These are phyloP conservation scores for Xanthorhoe designata DNA, from an alignment of 2,888 invertebrate species.

Conservation along the genomic window DNA sequence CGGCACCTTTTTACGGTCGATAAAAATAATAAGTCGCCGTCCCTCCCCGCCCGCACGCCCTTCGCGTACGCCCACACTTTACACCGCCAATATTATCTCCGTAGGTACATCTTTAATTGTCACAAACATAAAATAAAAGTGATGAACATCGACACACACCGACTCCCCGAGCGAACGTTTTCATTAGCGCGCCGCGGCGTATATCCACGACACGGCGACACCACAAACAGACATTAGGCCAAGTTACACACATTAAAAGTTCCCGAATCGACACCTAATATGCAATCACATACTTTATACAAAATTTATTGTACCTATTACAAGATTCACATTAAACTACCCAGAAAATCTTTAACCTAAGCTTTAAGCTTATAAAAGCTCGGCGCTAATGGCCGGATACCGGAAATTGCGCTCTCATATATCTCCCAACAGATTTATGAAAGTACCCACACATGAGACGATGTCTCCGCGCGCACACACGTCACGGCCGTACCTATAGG, in stretches of 20 bases:
- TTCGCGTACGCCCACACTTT: slow-evolving; percentile 63
- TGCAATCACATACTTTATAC: slow-evolving; percentile 85
- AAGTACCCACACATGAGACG: slow-evolving; percentile 89
- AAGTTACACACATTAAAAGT: slow-evolving; percentile 85
- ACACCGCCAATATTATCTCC: slow-evolving; percentile 84
- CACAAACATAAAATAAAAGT: slow-evolving; percentile 43
- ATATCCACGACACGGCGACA: slow-evolving; percentile 45
- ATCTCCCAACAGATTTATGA: slow-evolving; percentile 96
- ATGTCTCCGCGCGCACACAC: slow-evolving; percentile 75
- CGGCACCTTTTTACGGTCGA: slow-evolving; percentile 82
- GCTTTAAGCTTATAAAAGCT: slow-evolving; percentile 88
- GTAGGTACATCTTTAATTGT: slow-evolving; percentile 58
- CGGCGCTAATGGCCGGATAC: slow-evolving; percentile 94
- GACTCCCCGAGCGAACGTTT: slow-evolving; percentile 44
- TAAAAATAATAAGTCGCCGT: slow-evolving; percentile 80
- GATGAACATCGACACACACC: slow-evolving; percentile 34
- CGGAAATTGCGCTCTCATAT: slow-evolving; percentile 96
- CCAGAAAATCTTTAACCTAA: slow-evolving; percentile 86
- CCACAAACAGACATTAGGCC: slow-evolving; percentile 78
- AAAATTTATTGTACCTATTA: slow-evolving; percentile 85
- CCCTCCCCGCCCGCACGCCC: slow-evolving; percentile 46
- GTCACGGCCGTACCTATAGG: slow-evolving; percentile 47
- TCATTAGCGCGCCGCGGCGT: slow-evolving; percentile 44
- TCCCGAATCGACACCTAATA: slow-evolving; percentile 84
- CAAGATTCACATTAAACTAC: slow-evolving; percentile 86